These are phyloP conservation scores for Tolypeutes matacus DNA, from an alignment of 2,797 vertebrate genomes.

Conservation along the genomic window DNA sequence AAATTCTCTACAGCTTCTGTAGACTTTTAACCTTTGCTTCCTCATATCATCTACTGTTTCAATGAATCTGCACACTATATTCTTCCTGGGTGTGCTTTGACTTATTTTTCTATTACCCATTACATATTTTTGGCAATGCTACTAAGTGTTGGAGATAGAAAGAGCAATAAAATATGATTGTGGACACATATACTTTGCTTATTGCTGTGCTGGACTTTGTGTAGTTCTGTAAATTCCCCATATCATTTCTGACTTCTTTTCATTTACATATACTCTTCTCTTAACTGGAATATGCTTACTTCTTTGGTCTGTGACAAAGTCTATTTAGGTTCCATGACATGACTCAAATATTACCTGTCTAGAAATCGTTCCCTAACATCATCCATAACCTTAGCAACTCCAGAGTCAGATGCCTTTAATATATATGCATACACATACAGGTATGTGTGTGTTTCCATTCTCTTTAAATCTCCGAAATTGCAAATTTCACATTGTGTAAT, in stretches of 20 bases:
- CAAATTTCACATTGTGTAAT: not conserved
- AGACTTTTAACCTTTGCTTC: not conserved
- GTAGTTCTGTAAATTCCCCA: not conserved
- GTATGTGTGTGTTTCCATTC: not conserved
- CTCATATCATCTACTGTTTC: not conserved
- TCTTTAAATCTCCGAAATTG: not conserved
- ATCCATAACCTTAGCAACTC: not conserved
- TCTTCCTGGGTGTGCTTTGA: not conserved
- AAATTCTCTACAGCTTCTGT: not conserved
- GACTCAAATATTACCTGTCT: not conserved
- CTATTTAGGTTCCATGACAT: not conserved
- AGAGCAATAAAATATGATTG: not conserved
- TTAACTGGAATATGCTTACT: not conserved
- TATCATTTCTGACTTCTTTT: not conserved
- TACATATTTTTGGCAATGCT: not conserved
- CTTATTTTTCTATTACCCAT: not conserved
- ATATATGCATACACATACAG: too few species aligned
- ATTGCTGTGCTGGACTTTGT: not conserved
- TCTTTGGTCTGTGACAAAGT: not conserved
- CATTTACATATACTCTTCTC: not conserved
- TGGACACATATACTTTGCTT: not conserved
- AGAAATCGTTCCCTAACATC: not conserved
- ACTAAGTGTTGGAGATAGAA: not conserved
- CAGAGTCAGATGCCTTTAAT: not conserved
- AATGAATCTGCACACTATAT: not conserved